phyloP scores from a whole-genome alignment of 2,797 vertebrate genomes.

The Neomorphus geoffroyi region DNA sequence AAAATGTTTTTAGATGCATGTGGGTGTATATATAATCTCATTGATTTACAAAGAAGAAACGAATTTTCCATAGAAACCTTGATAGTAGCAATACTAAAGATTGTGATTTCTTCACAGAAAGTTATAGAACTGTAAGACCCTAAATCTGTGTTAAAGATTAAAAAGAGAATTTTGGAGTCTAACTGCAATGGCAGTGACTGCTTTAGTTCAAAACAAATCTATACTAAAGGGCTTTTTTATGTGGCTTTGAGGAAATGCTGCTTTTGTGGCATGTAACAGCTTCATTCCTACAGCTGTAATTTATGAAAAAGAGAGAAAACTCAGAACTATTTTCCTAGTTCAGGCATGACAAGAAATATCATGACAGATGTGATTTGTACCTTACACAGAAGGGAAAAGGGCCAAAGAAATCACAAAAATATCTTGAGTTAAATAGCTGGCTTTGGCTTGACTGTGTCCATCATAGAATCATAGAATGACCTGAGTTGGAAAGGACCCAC shows the following conservation, averaged over 20 bases:
- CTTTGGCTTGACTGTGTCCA: not conserved
- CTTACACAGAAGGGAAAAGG: not conserved
- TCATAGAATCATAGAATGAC: not conserved
- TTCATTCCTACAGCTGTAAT: not conserved
- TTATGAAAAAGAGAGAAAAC: not conserved
- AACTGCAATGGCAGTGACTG: not conserved
- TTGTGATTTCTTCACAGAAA: not conserved
- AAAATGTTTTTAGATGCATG: constrained; percentile 7
- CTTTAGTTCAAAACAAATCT: not conserved
- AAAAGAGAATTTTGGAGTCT: not conserved
- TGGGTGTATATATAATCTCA: not conserved
- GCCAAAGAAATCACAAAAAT: not conserved
- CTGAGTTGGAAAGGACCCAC: too few species aligned
- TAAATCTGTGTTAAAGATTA: not conserved
- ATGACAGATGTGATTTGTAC: not conserved
- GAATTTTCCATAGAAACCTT: constrained; percentile 41
- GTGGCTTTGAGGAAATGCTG: not conserved
- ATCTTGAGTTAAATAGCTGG: not conserved
- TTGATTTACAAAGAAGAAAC: constrained; percentile 25
- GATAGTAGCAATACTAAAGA: not conserved
- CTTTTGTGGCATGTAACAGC: not conserved
- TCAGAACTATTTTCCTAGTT: not conserved
- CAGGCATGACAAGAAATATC: not conserved
- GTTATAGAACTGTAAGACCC: not conserved
- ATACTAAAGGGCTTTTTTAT: not conserved